Base-by-base conservation (phyloP, 2,113 vertebrate species). In the Rhynchopsitta pachyrhyncha region DNA sequence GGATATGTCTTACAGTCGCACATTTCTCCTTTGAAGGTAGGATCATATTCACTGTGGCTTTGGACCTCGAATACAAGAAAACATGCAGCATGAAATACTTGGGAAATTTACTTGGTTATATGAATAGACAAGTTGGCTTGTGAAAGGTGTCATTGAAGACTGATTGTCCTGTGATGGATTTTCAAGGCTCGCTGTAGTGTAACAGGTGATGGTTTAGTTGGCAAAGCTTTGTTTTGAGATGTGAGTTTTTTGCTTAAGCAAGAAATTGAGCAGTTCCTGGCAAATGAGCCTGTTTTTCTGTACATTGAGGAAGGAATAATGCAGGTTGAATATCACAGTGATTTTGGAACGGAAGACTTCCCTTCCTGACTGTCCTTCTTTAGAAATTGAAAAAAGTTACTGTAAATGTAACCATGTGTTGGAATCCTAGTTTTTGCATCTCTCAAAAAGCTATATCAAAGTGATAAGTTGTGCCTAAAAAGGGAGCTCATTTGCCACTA, bases 11-110 rank as follows among this genome's bases (percentile, higher is more conserved):
- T 99, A 63, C 99, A 99, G 97, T 98, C 99, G 1, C 99, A 99
- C 97, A 99, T 99, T 97, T 99, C 99, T 89, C 99, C 99, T 88
- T 97, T 99, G 96, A 99, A 99, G 99, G 99, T 99, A 90, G 29
- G 59, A 49, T 67, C 10, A 27, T 82, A 19, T 74, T 81, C 6
- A 10, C 13, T 27, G 3, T 27, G 28, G 15, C 42, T 92, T 92
- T 82, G 23, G 20, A 46, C 67, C 13, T 87, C 23, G 57, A 69
- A 50, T 33, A 39, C 0, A 0, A 66, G 47, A 52, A 84, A 86
- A 73, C 1, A 1, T 0, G 1, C 47, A 22, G 8, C 8, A 15
- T 41, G 13, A 66, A 60, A 27, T 1, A 0, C 18, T 44, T 44
- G 52, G 13, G 47, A 79, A 84, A 22, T 14, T 53, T 73, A 24